Evolutionary conservation across 1,140 invertebrate genomes (phyloP).

Genomic region (Leptinotarsa lineolata): DNA sequence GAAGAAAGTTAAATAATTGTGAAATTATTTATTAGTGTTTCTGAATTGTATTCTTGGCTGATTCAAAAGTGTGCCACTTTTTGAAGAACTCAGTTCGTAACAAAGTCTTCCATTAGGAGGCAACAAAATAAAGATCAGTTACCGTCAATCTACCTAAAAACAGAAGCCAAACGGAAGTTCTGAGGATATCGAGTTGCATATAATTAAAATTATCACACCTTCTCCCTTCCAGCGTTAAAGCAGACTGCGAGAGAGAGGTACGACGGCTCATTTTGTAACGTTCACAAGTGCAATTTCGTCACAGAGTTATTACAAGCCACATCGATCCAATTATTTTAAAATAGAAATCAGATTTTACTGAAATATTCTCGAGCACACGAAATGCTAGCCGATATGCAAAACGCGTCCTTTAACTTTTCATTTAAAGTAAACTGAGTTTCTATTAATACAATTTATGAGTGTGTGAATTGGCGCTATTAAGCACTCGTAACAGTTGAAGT

Average conservation of each 20-base stretch:
- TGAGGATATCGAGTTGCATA: too few relatives aligned
- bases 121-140: too few relatives aligned
- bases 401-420: constrained; percentile 11
- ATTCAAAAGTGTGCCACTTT: too few relatives aligned
- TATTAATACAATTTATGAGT: constrained; percentile 21
- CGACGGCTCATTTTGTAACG: constrained; percentile 11
- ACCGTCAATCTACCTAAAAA: too few relatives aligned
- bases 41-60: too few relatives aligned
- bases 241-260: not conserved
- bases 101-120: too few relatives aligned
- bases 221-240: not conserved
- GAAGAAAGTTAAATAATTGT: too few relatives aligned
- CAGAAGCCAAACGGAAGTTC: too few relatives aligned
- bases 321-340: constrained; percentile 21
- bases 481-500: constrained; percentile 16
- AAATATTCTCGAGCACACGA: constrained; percentile 16
- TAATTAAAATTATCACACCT: not conserved
- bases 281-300: constrained; percentile 10
- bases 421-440: constrained; percentile 21
- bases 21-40: too few relatives aligned
- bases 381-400: constrained; percentile 8
- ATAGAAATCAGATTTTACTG: constrained; percentile 19
- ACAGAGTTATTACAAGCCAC: constrained; percentile 16
- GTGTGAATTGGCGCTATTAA: constrained; percentile 12
- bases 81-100: too few relatives aligned